Conservation (phyloP, 1,140 invertebrate species). For the Ceratina japonica region DNA sequence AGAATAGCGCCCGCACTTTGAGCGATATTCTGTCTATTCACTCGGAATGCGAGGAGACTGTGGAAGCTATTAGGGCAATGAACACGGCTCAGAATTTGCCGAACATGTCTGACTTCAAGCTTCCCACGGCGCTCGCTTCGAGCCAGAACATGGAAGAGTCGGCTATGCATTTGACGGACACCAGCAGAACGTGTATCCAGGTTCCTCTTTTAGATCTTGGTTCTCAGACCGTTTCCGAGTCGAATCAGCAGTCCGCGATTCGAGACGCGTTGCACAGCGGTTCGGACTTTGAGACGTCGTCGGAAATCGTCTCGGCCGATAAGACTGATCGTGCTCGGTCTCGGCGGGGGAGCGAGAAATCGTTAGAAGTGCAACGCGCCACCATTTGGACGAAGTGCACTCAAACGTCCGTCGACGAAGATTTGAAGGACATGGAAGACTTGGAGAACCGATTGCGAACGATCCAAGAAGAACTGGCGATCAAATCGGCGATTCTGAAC, state of each 20-base stretch:
- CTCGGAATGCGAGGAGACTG: slow-evolving; percentile 83
- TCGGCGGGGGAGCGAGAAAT: neutral
- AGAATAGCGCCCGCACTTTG: slow-evolving; percentile 83
- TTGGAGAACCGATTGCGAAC: slow-evolving; percentile 80
- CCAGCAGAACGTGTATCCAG: slow-evolving; percentile 43
- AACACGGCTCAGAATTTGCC: slow-evolving; percentile 50
- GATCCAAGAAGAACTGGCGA: slow-evolving; percentile 79
- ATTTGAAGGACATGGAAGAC: slow-evolving; percentile 63
- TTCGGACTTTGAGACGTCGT: slow-evolving; percentile 35
- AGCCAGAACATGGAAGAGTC: slow-evolving; percentile 51
- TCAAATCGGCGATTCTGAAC: slow-evolving; percentile 79
- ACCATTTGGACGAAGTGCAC: slow-evolving; percentile 1
- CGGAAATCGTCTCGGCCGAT: neutral
- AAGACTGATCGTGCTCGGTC: neutral
- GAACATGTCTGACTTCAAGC: slow-evolving; percentile 67
- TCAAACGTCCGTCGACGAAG: slow-evolving; percentile 41
- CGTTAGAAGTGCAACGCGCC: neutral
- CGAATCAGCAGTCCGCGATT: slow-evolving; percentile 6
- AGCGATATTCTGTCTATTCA: slow-evolving; percentile 85
- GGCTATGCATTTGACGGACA: slow-evolving; percentile 47
- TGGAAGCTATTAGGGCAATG: slow-evolving; percentile 68
- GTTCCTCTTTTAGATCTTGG: slow-evolving; percentile 69
- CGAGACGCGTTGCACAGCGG: slow-evolving; percentile 31
- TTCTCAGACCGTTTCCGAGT: slow-evolving; percentile 49
- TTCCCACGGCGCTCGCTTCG: slow-evolving; percentile 12